Percentiles rank a stretch among this genome's conserved stretches.
These are phyloP conservation scores for Oedothorax gibbosus DNA, from an alignment of 1,140 invertebrate species.

Conservation along the genomic window DNA sequence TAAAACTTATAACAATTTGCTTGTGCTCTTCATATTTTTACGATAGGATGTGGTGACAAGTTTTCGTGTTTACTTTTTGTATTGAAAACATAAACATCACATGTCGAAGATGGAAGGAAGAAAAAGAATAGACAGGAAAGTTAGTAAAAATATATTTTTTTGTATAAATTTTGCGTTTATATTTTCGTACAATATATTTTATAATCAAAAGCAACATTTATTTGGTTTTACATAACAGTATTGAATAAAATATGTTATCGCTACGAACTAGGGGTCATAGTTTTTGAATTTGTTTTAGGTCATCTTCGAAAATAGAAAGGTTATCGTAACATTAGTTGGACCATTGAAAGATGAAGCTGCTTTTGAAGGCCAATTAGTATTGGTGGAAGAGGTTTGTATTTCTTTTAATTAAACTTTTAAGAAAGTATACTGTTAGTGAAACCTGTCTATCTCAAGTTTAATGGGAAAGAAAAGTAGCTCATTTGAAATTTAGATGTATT, in stretches of 20 bases:
- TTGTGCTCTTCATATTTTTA: too few relatives aligned
- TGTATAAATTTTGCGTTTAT: neutral
- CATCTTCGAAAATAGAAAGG: constrained; percentile 14
- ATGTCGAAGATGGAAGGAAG: constrained; percentile 15
- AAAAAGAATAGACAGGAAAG: neutral
- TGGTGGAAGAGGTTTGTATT: constrained; percentile 49
- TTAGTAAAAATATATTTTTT: constrained; percentile 3
- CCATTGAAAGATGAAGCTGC: constrained; percentile 40
- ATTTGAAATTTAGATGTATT: too few relatives aligned
- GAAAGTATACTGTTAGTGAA: neutral
- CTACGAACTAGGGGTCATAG: neutral
- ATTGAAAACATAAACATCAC: neutral
- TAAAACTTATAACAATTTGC: too few relatives aligned
- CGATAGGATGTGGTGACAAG: neutral
- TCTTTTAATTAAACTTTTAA: neutral
- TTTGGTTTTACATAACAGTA: too few relatives aligned
- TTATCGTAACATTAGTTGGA: constrained; percentile 31
- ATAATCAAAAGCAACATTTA: too few relatives aligned
- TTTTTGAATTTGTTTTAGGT: constrained; percentile 6
- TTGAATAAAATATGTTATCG: neutral
- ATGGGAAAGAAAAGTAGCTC: too few relatives aligned
- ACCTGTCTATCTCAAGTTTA: too few relatives aligned
- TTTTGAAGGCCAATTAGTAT: constrained; percentile 30
- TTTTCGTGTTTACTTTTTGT: neutral
- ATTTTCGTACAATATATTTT: too few relatives aligned